These are phyloP conservation scores for Hyles euphorbiae DNA, from an alignment of 1,140 invertebrate species.

Conservation along the genomic window DNA sequence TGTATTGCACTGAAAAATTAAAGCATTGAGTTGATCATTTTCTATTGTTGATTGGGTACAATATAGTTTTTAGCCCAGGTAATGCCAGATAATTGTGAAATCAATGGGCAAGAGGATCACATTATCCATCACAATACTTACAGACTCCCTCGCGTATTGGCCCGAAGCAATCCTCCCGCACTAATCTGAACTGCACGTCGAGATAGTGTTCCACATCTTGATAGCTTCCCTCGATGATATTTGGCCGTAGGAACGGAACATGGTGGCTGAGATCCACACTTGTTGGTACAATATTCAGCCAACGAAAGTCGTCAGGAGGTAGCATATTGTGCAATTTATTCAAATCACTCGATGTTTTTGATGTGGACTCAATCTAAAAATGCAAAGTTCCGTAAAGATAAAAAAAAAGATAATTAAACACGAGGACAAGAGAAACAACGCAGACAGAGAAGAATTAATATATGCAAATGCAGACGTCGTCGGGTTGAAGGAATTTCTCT, in stretches of 20 bases:
- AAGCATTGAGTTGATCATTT: neutral
- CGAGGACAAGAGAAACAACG: neutral
- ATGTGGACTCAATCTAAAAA: neutral
- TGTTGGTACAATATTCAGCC: slow-evolving; percentile 57
- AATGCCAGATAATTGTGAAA: too few species aligned
- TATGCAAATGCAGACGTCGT: too few species aligned
- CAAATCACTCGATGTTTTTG: neutral
- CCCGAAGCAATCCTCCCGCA: slow-evolving; percentile 84
- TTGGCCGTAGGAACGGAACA: slow-evolving; percentile 54
- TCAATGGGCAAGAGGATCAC: too few species aligned
- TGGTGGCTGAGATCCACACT: slow-evolving; percentile 41
- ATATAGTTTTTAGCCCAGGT: too few species aligned
- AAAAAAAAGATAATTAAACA: neutral
- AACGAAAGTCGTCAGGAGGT: slow-evolving; percentile 71
- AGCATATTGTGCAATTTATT: slow-evolving; percentile 29
- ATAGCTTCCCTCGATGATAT: slow-evolving; percentile 79
- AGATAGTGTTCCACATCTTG: slow-evolving; percentile 82
- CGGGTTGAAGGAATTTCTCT: too few species aligned
- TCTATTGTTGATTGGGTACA: too few species aligned
- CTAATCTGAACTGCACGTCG: slow-evolving; percentile 84
- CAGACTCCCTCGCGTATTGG: slow-evolving; percentile 77
- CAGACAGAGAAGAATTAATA: too few species aligned
- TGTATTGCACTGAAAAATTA: slow-evolving; percentile 42
- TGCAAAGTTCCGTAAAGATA: neutral
- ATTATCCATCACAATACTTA: slow-evolving; percentile 18